These are phyloP conservation scores for Protobothrops mucrosquamatus DNA, from an alignment of 2,113 vertebrate genomes.

Conservation along the genomic window DNA sequence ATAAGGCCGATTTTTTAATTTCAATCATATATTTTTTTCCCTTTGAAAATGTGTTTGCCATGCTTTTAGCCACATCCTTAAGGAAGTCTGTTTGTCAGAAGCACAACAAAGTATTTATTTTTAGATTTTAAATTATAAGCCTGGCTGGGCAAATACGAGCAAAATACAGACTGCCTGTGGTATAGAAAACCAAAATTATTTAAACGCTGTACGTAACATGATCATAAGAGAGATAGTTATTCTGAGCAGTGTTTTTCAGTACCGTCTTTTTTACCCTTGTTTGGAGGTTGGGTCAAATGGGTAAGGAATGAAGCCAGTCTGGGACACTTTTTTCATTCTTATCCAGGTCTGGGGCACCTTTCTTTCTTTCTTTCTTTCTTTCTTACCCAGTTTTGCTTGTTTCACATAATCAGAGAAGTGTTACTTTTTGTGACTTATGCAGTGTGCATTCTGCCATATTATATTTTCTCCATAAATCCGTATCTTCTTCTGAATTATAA, in stretches of 20 bases:
- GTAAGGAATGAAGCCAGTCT: neutral
- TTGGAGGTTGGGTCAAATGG: neutral
- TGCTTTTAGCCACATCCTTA: constrained; percentile 33
- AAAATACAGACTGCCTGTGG: constrained; percentile 22
- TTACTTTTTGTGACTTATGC: neutral
- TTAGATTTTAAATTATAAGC: constrained; percentile 59
- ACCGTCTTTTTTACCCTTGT: constrained; percentile 40
- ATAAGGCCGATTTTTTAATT: neutral
- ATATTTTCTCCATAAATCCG: constrained; percentile 3
- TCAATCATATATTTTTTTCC: neutral
- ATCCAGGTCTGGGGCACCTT: neutral
- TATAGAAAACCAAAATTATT: constrained; percentile 32
- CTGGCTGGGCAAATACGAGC: constrained; percentile 52
- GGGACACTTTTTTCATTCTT: constrained; percentile 22
- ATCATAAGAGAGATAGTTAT: constrained; percentile 45
- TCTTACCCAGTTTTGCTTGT: constrained; percentile 2
- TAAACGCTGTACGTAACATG: neutral
- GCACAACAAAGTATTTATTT: constrained; percentile 51
- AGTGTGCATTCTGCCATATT: constrained; percentile 6
- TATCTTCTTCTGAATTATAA: neutral
- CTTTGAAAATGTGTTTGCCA: constrained; percentile 31
- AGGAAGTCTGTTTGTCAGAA: constrained; percentile 11
- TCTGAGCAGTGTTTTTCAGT: constrained; percentile 34
- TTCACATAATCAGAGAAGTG: neutral
- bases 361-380: neutral